These are phyloP conservation scores for Pangasianodon hypophthalmus DNA, from an alignment of 2,113 vertebrate genomes.

Conservation along the genomic window DNA sequence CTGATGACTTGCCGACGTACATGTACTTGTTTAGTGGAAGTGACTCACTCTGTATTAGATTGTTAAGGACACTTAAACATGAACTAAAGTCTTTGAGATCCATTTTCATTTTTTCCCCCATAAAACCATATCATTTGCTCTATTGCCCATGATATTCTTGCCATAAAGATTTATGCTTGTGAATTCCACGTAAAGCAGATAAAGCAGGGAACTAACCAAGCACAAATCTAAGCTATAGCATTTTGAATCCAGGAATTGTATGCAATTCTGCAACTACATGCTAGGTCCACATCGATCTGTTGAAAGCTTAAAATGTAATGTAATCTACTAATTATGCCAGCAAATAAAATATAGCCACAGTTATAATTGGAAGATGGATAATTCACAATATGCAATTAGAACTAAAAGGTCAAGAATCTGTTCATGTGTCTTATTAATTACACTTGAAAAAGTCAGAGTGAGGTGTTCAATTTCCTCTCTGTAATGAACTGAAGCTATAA, in stretches of 20 bases:
- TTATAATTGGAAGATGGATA: constrained; percentile 40
- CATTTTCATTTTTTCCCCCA: neutral
- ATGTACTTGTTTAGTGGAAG: neutral
- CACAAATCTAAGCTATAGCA: neutral
- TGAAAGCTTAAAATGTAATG: neutral
- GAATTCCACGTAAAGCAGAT: neutral
- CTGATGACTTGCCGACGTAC: neutral
- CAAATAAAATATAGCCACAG: constrained; percentile 25
- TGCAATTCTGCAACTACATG: neutral
- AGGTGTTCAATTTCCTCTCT: neutral
- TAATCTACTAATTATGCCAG: constrained; percentile 32
- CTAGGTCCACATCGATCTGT: neutral
- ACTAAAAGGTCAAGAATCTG: constrained; percentile 45
- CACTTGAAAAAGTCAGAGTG: neutral
- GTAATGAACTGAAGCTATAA: neutral
- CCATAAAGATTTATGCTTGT: neutral
- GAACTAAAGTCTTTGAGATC: neutral
- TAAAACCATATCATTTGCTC: neutral
- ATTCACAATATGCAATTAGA: constrained; percentile 43
- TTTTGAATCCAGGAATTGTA: neutral
- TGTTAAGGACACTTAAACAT: neutral
- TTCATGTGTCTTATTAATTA: constrained; percentile 31
- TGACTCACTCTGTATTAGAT: neutral
- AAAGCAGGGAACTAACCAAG: neutral
- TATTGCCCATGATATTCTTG: neutral